Percentiles rank a stretch among this genome's conserved stretches.
Evolutionary conservation across 2,888 invertebrate species (phyloP).

Genomic region (Epistrophe eligans): DNA sequence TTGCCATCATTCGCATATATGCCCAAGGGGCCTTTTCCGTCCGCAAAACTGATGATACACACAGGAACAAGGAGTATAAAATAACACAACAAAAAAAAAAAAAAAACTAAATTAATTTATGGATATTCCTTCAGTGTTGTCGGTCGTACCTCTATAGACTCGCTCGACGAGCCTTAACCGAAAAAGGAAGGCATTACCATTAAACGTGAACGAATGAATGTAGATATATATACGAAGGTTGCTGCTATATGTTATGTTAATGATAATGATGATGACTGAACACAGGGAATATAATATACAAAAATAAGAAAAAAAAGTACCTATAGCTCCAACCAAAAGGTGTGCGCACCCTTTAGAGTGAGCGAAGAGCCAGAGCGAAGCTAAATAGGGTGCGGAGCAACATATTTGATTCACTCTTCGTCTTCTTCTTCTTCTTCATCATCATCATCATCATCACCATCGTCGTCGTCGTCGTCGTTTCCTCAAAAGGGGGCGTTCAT

Average conservation of each 20-base stretch:
- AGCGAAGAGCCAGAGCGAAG: slow-evolving; percentile 24
- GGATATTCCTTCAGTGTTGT: slow-evolving; percentile 40
- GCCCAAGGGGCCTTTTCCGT: slow-evolving; percentile 40
- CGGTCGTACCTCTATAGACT: slow-evolving; percentile 1
- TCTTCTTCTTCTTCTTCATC: neutral
- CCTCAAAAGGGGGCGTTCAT: slow-evolving; percentile 28
- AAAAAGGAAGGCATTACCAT: slow-evolving; percentile 66
- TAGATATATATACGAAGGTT: slow-evolving; percentile 39
- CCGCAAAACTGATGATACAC: slow-evolving; percentile 45
- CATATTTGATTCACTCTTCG: slow-evolving; percentile 60
- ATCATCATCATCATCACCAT: slow-evolving; percentile 3
- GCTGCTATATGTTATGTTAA: slow-evolving; percentile 65
- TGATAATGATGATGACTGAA: slow-evolving; percentile 75
- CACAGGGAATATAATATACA: slow-evolving; percentile 51
- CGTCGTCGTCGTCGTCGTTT: neutral
- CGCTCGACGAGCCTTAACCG: slow-evolving; percentile 24
- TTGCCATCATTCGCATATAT: slow-evolving; percentile 35
- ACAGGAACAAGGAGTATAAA: slow-evolving; percentile 17
- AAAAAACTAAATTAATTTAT: slow-evolving; percentile 69
- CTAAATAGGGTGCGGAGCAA: slow-evolving; percentile 58
- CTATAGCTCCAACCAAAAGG: slow-evolving; percentile 37
- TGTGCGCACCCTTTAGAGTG: slow-evolving; percentile 44
- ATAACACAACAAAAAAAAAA: slow-evolving; percentile 5
- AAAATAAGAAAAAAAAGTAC: slow-evolving; percentile 2
- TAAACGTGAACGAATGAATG: slow-evolving; percentile 46